Evolutionary conservation across 2,797 vertebrate species (phyloP).

Genomic region (Heliangelus exortis): DNA sequence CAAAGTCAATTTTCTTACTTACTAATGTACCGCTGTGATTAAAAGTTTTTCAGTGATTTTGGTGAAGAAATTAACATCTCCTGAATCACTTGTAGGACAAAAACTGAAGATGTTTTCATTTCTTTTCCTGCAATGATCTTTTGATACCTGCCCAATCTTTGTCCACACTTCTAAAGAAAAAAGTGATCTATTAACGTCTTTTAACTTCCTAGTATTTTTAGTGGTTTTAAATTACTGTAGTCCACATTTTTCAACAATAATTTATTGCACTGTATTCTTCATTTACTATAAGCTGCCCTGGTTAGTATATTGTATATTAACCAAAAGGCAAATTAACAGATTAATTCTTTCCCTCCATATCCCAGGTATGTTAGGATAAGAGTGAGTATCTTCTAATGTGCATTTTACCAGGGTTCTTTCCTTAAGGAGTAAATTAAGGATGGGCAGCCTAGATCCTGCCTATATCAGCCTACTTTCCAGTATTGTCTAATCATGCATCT

Average conservation of each 20-base stretch:
- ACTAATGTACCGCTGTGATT: background rate
- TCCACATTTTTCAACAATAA: background rate
- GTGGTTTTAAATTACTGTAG: background rate
- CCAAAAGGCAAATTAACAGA: background rate
- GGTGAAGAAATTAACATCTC: background rate
- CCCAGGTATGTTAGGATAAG: background rate
- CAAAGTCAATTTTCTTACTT: conserved; percentile 14
- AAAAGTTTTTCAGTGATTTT: background rate
- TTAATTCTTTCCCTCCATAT: background rate
- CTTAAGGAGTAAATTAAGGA: background rate
- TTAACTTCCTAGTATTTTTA: background rate
- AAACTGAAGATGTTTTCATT: background rate
- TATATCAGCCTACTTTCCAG: background rate
- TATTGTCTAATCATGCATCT: background rate
- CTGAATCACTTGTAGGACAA: background rate
- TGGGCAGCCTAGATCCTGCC: background rate
- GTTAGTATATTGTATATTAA: background rate
- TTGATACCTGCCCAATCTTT: background rate
- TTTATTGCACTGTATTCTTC: background rate
- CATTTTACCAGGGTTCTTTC: background rate
- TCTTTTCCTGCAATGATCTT: background rate
- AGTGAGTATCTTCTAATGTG: background rate
- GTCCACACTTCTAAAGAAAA: background rate
- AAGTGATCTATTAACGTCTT: background rate
- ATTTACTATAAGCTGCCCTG: background rate